Evolutionary conservation across 2,888 invertebrate genomes (phyloP).

Genomic region (Choreutis nemorana): DNA sequence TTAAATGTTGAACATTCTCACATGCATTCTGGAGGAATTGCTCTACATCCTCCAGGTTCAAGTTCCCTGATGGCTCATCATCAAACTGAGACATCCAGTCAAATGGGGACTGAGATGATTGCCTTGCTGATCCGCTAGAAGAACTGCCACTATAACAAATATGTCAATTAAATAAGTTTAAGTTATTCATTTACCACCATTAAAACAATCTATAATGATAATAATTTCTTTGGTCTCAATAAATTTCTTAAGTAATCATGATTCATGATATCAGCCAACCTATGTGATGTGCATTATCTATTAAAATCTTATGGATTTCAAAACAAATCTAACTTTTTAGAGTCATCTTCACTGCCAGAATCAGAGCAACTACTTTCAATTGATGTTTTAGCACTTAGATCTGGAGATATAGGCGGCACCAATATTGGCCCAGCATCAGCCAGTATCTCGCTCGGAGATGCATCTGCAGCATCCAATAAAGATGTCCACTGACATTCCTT

Average conservation of each 20-base stretch:
- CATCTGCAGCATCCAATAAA: slow-evolving; percentile 47
- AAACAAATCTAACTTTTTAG: slow-evolving; percentile 39
- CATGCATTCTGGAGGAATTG: slow-evolving; percentile 47
- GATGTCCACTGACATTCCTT: slow-evolving; percentile 53
- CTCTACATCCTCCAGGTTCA: slow-evolving; percentile 52
- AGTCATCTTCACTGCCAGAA: slow-evolving; percentile 59
- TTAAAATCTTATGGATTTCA: no score
- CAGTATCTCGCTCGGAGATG: slow-evolving; percentile 56
- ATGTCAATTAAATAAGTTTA: not conserved
- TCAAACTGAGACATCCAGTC: slow-evolving; percentile 38
- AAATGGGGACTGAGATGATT: slow-evolving; percentile 42
- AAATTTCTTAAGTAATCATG: no score
- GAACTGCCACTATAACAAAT: slow-evolving; percentile 18
- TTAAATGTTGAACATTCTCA: no score
- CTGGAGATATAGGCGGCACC: slow-evolving; percentile 45
- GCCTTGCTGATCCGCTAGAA: slow-evolving; percentile 29
- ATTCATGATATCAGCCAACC: no score
- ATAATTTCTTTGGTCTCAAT: no score
- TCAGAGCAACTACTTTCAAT: slow-evolving; percentile 47
- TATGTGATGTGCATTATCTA: no score
- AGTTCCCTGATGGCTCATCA: slow-evolving; percentile 35
- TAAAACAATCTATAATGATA: no score
- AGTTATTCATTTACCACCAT: no score
- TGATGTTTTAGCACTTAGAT: slow-evolving; percentile 41
- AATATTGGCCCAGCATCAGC: slow-evolving; percentile 50